Evolutionary conservation across 1,140 invertebrate species (phyloP).

Genomic region (Drosophila kepulauana): DNA sequence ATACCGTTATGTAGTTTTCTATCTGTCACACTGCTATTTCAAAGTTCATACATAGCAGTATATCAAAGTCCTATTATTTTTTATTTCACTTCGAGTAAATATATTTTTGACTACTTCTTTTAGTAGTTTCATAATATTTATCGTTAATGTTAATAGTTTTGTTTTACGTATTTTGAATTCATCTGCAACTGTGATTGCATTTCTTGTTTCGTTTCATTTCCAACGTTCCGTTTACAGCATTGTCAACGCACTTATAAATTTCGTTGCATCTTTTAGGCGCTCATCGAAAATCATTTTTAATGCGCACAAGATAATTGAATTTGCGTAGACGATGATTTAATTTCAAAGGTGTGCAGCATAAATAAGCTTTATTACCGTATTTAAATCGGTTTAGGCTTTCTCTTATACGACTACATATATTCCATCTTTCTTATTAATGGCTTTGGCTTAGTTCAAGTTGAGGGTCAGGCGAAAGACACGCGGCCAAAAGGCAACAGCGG

Average conservation of each 20-base stretch:
- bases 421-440: constrained; percentile 29
- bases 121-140: not conserved
- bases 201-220: constrained; percentile 5
- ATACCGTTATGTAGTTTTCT: too few species aligned
- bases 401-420: constrained; percentile 20
- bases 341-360: constrained; percentile 12
- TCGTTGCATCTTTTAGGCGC: constrained; percentile 55
- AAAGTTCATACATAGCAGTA: too few species aligned
- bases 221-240: not conserved
- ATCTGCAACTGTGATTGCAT: not conserved
- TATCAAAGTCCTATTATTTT: too few species aligned
- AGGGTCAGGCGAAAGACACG: constrained; percentile 54
- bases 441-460: constrained; percentile 69
- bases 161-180: too few species aligned
- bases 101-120: too few species aligned
- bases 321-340: constrained; percentile 13
- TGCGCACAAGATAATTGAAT: constrained; percentile 5
- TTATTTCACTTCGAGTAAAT: too few species aligned
- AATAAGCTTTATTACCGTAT: constrained; percentile 15
- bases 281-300: not conserved
- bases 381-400: constrained; percentile 35
- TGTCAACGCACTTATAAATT: not conserved
- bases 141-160: not conserved
- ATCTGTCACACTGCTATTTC: too few species aligned
- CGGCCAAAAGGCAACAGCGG: constrained; percentile 1